Base-by-base conservation (phyloP, 2,888 invertebrate species). In the Athripsodes cinereus region DNA sequence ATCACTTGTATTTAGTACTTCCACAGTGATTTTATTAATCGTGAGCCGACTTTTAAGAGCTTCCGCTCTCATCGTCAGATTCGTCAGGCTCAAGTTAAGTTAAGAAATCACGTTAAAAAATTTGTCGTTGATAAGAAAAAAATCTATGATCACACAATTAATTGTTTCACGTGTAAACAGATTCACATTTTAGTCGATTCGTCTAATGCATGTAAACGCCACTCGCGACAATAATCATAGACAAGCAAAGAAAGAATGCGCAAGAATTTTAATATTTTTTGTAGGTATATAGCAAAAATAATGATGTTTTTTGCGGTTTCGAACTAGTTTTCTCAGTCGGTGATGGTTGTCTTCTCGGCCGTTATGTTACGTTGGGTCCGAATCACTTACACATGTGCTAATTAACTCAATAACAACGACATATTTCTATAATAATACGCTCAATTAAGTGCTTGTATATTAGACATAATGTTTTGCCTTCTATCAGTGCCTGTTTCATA, bases 301-400 rank as follows among this genome's bases (percentile, higher is more conserved):
- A n/a, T 31, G 50, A 26, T 50, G 22, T 40, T 61, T 58, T 55
- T 53, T 58, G 57, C 49, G 57, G 22, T 61, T 60, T 54, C 54
- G 57, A 60, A 59, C 59, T 49, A 53, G 53, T 50, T 44, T 54
- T 51, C 34, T 53, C 60, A 60, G 57, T 60, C 52, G 60, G 52
- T 57, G 57, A 57, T 60, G 57, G 50, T 31, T 55, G 26, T 50
- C 50, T 54, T 58, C 47, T 40, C 13, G 40, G 55, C 54, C 54
- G 49, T 49, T 49, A 51, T 53, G 50, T 51, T 22, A 57, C 57
- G 60, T 60, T 55, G 57, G 49, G 55, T 31, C 47, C 52, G 40
- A 40, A 40, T 8, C 2, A 35, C 52, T 52, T 55, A 53, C 57
- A 60, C 57, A 57, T 60, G 60, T 60, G 57, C 40, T 57, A 55